Evolutionary conservation across 30 jellyfish, hydroid and myxozoan genomes (phyloP).

Genomic region (Turritopsis rubra): DNA sequence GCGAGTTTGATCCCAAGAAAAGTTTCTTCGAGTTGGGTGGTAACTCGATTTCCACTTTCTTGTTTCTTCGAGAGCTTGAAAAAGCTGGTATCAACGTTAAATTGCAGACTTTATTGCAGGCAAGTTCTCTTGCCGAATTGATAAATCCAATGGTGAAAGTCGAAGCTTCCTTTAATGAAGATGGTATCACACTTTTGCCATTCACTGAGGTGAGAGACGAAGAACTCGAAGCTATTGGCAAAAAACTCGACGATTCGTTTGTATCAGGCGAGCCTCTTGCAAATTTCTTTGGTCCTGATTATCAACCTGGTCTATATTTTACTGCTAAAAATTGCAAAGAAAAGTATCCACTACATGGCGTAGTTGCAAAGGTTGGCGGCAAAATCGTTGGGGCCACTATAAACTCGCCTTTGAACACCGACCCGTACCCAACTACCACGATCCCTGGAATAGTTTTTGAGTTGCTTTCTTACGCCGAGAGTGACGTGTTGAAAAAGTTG

Average conservation of each 20-base stretch:
- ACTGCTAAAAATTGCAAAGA: constrained; percentile 4
- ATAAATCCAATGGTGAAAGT: not conserved
- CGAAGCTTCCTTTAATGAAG: not conserved
- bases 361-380: not conserved
- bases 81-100: not conserved
- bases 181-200: not conserved
- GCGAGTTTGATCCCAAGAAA: constrained; percentile 15
- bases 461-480: not conserved
- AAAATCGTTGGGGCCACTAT: constrained; percentile 14
- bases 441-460: constrained; percentile 9
- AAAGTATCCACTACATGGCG: not conserved
- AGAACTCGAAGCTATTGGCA: not conserved
- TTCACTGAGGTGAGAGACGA: not conserved
- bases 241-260: constrained; percentile 3
- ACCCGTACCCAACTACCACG: not conserved
- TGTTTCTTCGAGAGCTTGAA: constrained; percentile 2
- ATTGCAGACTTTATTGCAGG: not conserved
- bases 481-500: not conserved
- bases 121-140: not conserved
- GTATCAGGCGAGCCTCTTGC: constrained; percentile 15
- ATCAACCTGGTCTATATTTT: not conserved
- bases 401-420: not conserved
- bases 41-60: not conserved
- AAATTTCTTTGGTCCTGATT: not conserved
- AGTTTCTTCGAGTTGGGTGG: constrained; percentile 7